Base-by-base conservation (phyloP, 1,140 invertebrate genomes). In the Doryteuthis pealeii region DNA sequence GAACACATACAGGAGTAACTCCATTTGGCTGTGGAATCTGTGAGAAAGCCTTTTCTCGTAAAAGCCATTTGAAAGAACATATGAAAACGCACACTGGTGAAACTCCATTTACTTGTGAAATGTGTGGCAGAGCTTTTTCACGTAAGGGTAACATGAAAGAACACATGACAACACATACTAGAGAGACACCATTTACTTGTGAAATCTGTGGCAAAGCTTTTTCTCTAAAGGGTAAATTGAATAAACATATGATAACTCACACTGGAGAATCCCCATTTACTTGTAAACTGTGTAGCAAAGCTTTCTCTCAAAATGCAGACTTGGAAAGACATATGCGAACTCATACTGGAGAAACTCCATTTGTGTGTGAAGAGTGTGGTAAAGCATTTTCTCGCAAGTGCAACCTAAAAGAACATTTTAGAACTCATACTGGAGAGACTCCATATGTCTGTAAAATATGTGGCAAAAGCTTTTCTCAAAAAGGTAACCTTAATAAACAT, bases 1-100 rank as follows among this genome's bases (percentile, higher is more conserved):
- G 97, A 77, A 99, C 96, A 8, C 97, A 99, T 83, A 99, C 97
- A 26, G 96, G 99, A 87, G 97, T 99, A 88, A 89, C 97, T 72
- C 97, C 97, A 1, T 99, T 98, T 87, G 94, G 94, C 58, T 99
- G 97, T 89, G 96, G 99, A 87, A 96, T 98, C 79, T 99, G 97
- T 86, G 94, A 95, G 31, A 99, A 99, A 86, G 95, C 96, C 0
- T 99, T 99, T 62, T 76, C 68, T 0, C 75, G 80, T 35, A 80
- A 77, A 35, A 79, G 78, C 65, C 79, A 78, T 31, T 75, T 87
- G 28, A 75, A 79, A 15, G 78, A 76, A n/a, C 89, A 90, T 73
- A 79, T 80, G 71, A 72, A 84, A 31, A 78, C 83, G 30, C 89
- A 89, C 76, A 86, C 81, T 6, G 88, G 86, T 2, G 85, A 86